Evolutionary conservation across 2,797 vertebrate genomes (phyloP), one percentile per base, ranked within the genome.

Genomic region (Arrhamphus sclerolepis): DNA sequence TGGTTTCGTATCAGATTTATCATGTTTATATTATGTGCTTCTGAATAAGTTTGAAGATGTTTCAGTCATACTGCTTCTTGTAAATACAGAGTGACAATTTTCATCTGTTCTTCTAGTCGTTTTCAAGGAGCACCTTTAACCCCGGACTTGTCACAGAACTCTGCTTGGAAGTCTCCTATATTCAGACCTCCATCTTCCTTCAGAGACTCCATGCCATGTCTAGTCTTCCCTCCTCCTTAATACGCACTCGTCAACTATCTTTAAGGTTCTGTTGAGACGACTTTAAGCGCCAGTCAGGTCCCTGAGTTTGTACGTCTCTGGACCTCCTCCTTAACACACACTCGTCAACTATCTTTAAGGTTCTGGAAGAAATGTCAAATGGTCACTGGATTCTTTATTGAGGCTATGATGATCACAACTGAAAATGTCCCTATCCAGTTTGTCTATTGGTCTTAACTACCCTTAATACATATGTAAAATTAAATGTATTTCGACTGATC

Each of bases 161-260:
- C 76, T 1, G 72, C 38, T 0, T 91, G 89, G 87, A 78, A 70
- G 43, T 81, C 70, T 2, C 87, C 92, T 6, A 65, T 86, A 52
- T 90, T 92, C 68, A 89, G 80, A 69, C 72, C 84, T 1, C 66
- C 86, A 10, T 78, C 80, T 7, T 29, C 83, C 26, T 90, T 85
- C 56, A 88, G 82, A 78, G 75, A 82, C 22, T 85, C 88, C 4
- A 77, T 86, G 66, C 87, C 93, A 44, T 93, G 91, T 17, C 87
- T 90, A 29, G 77, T 49, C 63, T 53, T 18, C 63, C 69, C 49
- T 31, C 79, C 63, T 43, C 77, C 63, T 8, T 82, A 78, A 69
- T 20, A 65, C 19, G 49, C 31, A n/a, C 18, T 2, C 0, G 14
- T 0, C 10, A 17, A 44, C 56, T 2, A 1, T 29, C 48, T 48